Percentiles rank a stretch among this genome's conserved stretches.
Conservation (phyloP, 2,888 invertebrate species). For the Phragmatobia fuliginosa region DNA sequence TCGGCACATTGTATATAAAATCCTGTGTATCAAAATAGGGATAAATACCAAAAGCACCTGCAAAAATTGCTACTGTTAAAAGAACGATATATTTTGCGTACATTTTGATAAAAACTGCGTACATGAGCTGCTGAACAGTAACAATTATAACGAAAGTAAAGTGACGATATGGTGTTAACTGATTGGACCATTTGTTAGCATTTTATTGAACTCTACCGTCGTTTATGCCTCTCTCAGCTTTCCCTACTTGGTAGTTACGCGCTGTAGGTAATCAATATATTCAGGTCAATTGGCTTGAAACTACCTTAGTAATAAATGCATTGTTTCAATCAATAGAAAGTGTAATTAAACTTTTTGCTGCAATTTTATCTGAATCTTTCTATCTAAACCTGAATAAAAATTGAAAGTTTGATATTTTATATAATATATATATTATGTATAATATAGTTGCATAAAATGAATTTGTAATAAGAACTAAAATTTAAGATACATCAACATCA, state of each 20-base stretch:
- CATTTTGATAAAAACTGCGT: slow-evolving; percentile 72
- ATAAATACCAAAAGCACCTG: slow-evolving; percentile 66
- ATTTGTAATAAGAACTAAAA: background rate
- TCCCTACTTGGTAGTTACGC: slow-evolving; percentile 1
- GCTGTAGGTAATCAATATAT: background rate
- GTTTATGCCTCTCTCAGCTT: slow-evolving; percentile 20
- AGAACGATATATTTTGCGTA: slow-evolving; percentile 64
- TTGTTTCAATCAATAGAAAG: background rate
- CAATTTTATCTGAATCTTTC: background rate
- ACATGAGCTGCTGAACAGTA: slow-evolving; percentile 52
- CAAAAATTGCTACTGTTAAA: slow-evolving; percentile 50
- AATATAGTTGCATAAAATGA: background rate
- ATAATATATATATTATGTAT: too few relatives aligned
- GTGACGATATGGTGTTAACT: slow-evolving; percentile 62
- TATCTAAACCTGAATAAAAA: background rate
- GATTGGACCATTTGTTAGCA: slow-evolving; percentile 68
- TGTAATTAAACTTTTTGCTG: background rate
- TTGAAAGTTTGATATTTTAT: background rate
- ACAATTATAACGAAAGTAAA: slow-evolving; percentile 56
- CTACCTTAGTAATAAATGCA: background rate
- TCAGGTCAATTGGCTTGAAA: slow-evolving; percentile 3
- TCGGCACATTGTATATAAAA: slow-evolving; percentile 83
- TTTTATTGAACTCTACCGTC: slow-evolving; percentile 43
- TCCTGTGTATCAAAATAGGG: slow-evolving; percentile 84
- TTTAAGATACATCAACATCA: background rate